Percentiles rank a stretch among this genome's conserved stretches.
Conservation (phyloP, 2,113 vertebrate species). For the Thryonomys swinderianus region DNA sequence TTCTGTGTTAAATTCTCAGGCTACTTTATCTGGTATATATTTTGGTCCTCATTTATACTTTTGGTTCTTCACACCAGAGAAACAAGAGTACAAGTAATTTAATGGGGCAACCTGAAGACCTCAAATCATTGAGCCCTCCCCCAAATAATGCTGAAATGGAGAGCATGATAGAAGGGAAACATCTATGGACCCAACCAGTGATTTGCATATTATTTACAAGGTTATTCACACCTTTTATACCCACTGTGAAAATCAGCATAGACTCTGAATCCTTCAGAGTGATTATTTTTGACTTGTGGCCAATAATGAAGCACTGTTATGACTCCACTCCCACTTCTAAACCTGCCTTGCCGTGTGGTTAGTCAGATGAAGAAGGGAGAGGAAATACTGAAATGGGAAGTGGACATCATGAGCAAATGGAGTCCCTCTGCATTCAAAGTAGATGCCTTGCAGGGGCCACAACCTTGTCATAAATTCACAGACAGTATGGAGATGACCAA, state of each 20-base stretch:
- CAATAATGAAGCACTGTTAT: background rate
- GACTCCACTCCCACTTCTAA: accelerated
- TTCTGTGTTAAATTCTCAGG: background rate
- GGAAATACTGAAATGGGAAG: background rate
- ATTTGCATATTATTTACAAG: background rate
- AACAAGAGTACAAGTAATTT: background rate
- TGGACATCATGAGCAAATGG: background rate
- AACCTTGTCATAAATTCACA: background rate
- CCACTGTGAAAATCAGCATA: background rate
- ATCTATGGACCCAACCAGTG: background rate
- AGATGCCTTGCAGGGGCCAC: background rate
- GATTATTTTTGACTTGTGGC: background rate
- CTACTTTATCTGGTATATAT: background rate
- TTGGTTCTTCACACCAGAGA: no score
- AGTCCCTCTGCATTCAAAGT: background rate
- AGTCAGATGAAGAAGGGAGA: background rate
- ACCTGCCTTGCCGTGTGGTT: background rate
- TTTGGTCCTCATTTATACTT: no score
- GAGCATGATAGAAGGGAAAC: background rate
- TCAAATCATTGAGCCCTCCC: background rate
- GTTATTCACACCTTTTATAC: background rate
- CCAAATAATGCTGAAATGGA: background rate
- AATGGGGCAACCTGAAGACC: background rate
- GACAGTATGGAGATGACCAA: background rate
- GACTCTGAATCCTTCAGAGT: background rate